Evolutionary conservation across 2,888 invertebrate species (phyloP), one percentile per base, ranked within the genome.

Genomic region (Tanytarsus gracilentus): DNA sequence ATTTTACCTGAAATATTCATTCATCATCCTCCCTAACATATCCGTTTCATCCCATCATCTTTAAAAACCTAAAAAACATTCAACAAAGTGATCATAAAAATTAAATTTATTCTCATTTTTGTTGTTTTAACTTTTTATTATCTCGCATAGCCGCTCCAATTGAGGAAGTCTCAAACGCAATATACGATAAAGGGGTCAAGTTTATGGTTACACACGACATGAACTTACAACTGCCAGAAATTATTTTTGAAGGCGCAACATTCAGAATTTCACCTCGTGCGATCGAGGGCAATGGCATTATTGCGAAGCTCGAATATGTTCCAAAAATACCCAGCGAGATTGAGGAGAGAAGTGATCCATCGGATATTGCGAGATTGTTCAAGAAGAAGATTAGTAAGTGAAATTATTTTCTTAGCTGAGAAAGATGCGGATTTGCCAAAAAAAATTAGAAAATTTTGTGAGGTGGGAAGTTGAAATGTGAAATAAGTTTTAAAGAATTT

Each of bases 121-220:
- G 8, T 7, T 44, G 9, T 44, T 6, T 16, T 44, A 18, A 2
- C 16, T 21, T 7, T 39, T 18, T 6, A 2, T 39, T 6, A 39
- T 39, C n/a, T n/a, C n/a, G 16, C 16, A 40, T 21, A 59, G 81
- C 78, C 70, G 77, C 81, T 18, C 84, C 85, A n/a, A 71, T 88
- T 60, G 85, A 86, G 74, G 86, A 87, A 73, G 80, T 89, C 14
- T 84, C 87, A 0, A 80, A 81, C 64, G 80, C 85, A 0, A 70
- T 90, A 1, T 83, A 84, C 66, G 81, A 80, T 48, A 85, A 84
- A 69, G 81, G 84, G 7, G 72, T 84, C 0, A 82, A 83, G 66
- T 90, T 89, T 67, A 73, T 89, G 23, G 83, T 85, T 71, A 87
- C 86, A 0, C 87, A 89, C 65, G 85, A 90, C 68, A 75, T 89